phyloP scores from a whole-genome alignment of 2,797 vertebrate species.

The Hipposideros larvatus region DNA sequence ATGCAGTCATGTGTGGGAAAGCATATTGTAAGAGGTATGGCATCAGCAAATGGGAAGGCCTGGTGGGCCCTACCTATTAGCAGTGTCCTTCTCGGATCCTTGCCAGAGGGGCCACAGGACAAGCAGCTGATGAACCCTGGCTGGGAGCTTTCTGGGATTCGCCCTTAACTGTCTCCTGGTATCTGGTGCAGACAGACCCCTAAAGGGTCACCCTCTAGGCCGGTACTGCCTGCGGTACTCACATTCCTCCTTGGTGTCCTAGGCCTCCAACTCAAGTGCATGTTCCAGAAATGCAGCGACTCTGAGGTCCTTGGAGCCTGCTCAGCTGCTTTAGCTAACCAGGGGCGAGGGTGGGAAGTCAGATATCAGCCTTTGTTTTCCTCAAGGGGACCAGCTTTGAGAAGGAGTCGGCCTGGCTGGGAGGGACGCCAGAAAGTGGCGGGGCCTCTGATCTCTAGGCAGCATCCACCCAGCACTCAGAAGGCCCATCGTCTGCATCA shows the following conservation, averaged over 20 bases:
- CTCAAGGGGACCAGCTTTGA: constrained; percentile 24
- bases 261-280: neutral
- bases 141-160: neutral
- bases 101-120: neutral
- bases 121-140: neutral
- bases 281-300: neutral
- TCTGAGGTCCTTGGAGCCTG: neutral
- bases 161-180: neutral
- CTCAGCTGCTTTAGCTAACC: neutral
- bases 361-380: neutral
- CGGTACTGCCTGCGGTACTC: accelerated
- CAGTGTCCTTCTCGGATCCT: neutral
- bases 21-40: neutral
- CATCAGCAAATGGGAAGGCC: neutral
- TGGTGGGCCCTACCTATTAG: neutral
- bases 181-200: neutral
- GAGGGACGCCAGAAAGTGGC: neutral
- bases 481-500: neutral
- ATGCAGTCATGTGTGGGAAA: neutral
- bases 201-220: neutral
- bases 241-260: neutral
- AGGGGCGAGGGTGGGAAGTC: neutral
- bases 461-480: neutral
- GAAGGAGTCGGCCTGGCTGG: neutral
- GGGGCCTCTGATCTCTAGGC: neutral